Percentiles rank a stretch among this genome's conserved stretches.
Conservation (phyloP, 2,888 invertebrate genomes). For the Lycaena phlaeas region DNA sequence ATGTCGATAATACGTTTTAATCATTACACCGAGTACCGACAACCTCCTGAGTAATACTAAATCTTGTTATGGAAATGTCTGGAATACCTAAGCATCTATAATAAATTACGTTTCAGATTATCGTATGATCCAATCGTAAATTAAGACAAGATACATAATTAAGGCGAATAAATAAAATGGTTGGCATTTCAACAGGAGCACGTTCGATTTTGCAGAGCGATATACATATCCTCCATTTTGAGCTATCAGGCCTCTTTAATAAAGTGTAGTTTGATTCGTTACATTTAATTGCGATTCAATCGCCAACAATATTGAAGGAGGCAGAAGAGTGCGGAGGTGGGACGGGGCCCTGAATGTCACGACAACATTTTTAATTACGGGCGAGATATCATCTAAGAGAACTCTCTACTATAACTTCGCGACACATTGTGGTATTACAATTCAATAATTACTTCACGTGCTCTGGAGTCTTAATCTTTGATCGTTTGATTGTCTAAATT, state of each 20-base stretch:
- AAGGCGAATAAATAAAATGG: constrained; percentile 73
- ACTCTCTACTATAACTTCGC: constrained; percentile 45
- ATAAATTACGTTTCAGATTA: constrained; percentile 70
- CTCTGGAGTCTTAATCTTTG: constrained; percentile 19
- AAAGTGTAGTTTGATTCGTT: constrained; percentile 69
- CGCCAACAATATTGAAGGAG: constrained; percentile 68
- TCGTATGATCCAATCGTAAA: constrained; percentile 74
- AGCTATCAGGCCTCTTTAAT: constrained; percentile 65
- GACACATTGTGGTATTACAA: constrained; percentile 63
- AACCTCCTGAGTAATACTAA: constrained; percentile 61
- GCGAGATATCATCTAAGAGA: constrained; percentile 67
- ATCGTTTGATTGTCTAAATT: constrained; percentile 2
- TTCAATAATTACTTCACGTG: constrained; percentile 56
- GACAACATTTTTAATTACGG: constrained; percentile 73
- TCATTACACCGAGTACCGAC: constrained; percentile 43
- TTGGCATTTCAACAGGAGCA: constrained; percentile 73
- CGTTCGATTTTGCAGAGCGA: constrained; percentile 60
- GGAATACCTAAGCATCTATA: constrained; percentile 66
- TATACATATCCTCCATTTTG: constrained; percentile 52
- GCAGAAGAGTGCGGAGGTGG: constrained; percentile 62
- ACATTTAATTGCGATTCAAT: constrained; percentile 71
- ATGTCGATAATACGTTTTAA: constrained; percentile 63
- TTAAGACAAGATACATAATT: constrained; percentile 75
- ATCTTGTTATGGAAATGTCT: constrained; percentile 68
- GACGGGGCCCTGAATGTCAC: constrained; percentile 68